These are phyloP conservation scores for Typhlichthys eigenmanni DNA, from an alignment of 2,797 vertebrate species.

Conservation along the genomic window DNA sequence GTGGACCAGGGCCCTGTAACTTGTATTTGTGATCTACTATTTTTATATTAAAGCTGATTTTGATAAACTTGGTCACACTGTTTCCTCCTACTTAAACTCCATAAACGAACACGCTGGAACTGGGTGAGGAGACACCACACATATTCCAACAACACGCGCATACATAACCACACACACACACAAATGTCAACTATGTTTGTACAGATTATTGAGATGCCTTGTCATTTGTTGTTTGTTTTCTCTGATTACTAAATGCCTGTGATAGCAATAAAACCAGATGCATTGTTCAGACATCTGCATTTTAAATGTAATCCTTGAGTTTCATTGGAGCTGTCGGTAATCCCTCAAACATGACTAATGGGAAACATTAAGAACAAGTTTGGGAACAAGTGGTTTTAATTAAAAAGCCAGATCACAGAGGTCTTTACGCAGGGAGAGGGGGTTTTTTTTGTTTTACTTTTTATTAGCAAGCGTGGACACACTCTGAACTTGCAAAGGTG, in stretches of 20 bases:
- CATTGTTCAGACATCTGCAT: constrained; percentile 86
- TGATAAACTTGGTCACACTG: no score
- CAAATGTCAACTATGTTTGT: constrained; percentile 51
- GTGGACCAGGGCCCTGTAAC: no score
- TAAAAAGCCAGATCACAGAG: constrained; percentile 71
- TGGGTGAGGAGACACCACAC: no score
- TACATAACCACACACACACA: no score
- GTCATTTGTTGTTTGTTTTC: constrained; percentile 67
- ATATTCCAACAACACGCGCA: no score
- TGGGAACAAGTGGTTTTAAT: constrained; percentile 79
- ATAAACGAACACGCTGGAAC: no score
- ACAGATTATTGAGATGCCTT: constrained; percentile 59
- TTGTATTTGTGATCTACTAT: no score
- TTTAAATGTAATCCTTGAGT: constrained; percentile 85
- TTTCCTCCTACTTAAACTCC: no score
- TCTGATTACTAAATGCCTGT: constrained; percentile 64
- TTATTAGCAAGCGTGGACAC: constrained; percentile 57
- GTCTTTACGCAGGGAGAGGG: constrained; percentile 49
- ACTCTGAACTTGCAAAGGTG: constrained; percentile 37
- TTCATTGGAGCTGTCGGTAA: constrained; percentile 85
- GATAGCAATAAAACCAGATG: constrained; percentile 75
- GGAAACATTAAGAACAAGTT: constrained; percentile 84
- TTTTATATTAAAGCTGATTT: no score
- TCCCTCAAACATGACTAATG: constrained; percentile 93
- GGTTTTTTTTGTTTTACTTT: constrained; percentile 48